Conservation (phyloP, 1,140 invertebrate species). For the Aphelenchoides besseyi region DNA sequence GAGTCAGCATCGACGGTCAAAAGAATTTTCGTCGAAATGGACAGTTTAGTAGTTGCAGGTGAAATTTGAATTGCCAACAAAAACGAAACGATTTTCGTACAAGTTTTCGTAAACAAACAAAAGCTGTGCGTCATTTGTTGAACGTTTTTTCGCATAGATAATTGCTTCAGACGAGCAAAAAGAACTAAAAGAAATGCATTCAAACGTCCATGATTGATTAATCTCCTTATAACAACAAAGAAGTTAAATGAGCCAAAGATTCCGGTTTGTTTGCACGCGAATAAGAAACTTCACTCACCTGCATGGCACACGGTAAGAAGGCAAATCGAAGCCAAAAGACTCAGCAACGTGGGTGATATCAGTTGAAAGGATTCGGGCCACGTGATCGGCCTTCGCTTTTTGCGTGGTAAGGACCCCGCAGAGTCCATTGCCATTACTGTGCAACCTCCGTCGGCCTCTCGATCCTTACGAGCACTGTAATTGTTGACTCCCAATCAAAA, state of each 20-base stretch:
- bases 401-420: neutral
- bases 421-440: neutral
- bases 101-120: neutral
- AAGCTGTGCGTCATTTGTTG: neutral
- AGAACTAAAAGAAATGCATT: neutral
- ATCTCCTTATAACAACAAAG: neutral
- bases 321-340: neutral
- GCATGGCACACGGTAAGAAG: neutral
- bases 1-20: neutral
- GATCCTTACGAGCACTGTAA: neutral
- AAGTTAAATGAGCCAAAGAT: too few relatives aligned
- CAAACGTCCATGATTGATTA: neutral
- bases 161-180: neutral
- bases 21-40: too few relatives aligned
- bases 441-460: neutral
- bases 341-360: neutral
- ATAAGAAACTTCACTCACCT: constrained; percentile 1
- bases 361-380: neutral
- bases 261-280: too few relatives aligned
- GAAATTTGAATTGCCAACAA: too few relatives aligned
- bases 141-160: neutral
- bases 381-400: neutral
- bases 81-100: too few relatives aligned
- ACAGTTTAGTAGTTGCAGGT: too few relatives aligned
- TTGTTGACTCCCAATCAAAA: neutral